Conservation (phyloP, 1,140 invertebrate species). For the Notospermus geniculatus region DNA sequence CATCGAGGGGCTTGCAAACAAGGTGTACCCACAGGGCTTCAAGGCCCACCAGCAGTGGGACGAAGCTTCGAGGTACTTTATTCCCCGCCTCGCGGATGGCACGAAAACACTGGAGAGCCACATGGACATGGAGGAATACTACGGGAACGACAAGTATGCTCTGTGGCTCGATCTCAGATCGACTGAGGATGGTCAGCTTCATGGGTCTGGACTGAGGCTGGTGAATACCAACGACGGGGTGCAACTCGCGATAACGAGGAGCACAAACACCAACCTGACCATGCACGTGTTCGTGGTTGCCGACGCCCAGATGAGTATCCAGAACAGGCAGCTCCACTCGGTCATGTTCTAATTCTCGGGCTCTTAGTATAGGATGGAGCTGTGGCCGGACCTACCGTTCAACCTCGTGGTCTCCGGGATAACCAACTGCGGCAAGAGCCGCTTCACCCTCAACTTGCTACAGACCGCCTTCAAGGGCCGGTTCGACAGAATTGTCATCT, state of each 20-base stretch:
- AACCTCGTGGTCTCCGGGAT: too few relatives aligned
- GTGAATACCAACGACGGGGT: constrained; percentile 19
- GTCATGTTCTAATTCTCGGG: constrained; percentile 3
- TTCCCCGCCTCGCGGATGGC: background rate
- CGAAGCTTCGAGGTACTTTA: constrained; percentile 13
- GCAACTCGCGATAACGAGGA: background rate
- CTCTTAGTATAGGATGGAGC: background rate
- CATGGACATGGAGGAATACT: constrained; percentile 9
- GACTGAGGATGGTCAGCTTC: constrained; percentile 21
- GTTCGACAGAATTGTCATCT: too few relatives aligned
- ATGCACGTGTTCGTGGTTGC: constrained; percentile 4
- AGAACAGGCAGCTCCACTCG: background rate
- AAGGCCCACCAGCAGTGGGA: constrained; percentile 22
- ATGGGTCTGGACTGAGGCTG: constrained; percentile 15
- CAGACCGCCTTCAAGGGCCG: too few relatives aligned
- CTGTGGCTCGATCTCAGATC: constrained; percentile 23
- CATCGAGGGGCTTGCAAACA: constrained; percentile 23
- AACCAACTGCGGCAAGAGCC: too few relatives aligned
- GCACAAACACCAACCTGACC: background rate
- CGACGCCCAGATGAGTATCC: constrained; percentile 7
- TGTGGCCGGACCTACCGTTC: too few relatives aligned
- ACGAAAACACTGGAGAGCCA: background rate
- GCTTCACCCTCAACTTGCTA: too few relatives aligned
- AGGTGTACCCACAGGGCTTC: constrained; percentile 25
- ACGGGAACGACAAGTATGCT: constrained; percentile 16